A percentile compares a stretch with the other conserved stretches of the same genome.
Evolutionary conservation across 2,797 vertebrate genomes (phyloP).

Genomic region (Mormyrops boulengeri): DNA sequence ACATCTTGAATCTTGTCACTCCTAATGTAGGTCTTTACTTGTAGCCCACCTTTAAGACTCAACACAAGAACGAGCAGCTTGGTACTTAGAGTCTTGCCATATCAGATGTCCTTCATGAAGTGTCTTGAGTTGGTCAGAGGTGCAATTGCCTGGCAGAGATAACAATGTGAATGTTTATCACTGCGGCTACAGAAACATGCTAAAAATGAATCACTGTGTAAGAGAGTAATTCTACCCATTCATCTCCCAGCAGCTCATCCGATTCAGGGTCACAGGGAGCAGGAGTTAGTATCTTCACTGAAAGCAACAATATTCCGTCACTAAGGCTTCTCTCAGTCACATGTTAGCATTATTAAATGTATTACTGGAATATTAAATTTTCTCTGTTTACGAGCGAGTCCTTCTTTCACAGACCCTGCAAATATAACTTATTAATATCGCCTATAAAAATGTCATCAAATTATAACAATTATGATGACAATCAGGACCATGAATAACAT

Average conservation of each 20-base stretch:
- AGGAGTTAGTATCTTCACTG: neutral
- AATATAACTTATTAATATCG: neutral
- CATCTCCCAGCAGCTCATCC: neutral
- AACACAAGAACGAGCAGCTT: neutral
- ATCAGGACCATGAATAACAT: neutral
- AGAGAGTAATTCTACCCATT: neutral
- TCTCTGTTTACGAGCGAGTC: neutral
- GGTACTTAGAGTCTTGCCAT: neutral
- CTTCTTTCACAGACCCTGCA: neutral
- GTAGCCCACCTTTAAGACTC: neutral
- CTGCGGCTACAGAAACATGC: neutral
- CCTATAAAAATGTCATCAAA: constrained; percentile 12
- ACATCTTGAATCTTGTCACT: neutral
- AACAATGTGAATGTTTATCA: neutral
- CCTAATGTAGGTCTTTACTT: neutral
- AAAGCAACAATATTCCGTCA: neutral
- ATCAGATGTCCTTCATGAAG: neutral
- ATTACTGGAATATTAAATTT: neutral
- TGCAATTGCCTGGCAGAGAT: neutral
- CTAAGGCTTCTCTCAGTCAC: neutral
- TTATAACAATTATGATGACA: constrained; percentile 4
- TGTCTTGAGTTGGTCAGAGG: neutral
- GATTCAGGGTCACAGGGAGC: neutral
- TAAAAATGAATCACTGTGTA: neutral
- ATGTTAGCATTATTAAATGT: neutral